Conservation (phyloP, 2,888 invertebrate genomes). For the Atethmia centrago region DNA sequence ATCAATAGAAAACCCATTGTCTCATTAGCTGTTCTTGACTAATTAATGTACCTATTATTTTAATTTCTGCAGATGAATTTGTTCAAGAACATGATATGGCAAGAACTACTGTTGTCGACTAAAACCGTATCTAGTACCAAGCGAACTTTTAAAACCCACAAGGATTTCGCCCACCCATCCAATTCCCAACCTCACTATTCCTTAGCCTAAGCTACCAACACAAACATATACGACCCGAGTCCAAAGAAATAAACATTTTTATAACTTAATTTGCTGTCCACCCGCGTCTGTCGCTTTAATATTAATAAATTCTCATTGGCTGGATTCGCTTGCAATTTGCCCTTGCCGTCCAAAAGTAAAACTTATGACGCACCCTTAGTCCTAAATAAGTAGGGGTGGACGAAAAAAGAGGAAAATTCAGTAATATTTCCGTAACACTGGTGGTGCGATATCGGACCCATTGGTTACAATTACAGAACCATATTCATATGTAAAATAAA, state of each 20-base stretch:
- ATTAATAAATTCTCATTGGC: slow-evolving; percentile 90
- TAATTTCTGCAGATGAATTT: not conserved
- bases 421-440: slow-evolving; percentile 58
- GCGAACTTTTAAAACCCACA: not conserved
- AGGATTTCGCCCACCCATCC: slow-evolving; percentile 26
- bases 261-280: slow-evolving; percentile 81
- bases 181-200: slow-evolving; percentile 13
- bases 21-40: no score
- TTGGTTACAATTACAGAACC: slow-evolving; percentile 21
- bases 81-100: not conserved
- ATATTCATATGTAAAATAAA: not conserved
- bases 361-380: slow-evolving; percentile 85
- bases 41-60: no score
- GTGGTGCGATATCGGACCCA: slow-evolving; percentile 32
- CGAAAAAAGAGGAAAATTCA: slow-evolving; percentile 60
- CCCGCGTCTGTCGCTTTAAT: slow-evolving; percentile 82
- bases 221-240: slow-evolving; percentile 40
- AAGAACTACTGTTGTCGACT: not conserved
- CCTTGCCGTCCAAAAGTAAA: slow-evolving; percentile 82
- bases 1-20: no score
- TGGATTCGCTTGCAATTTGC: slow-evolving; percentile 89
- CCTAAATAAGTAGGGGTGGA: slow-evolving; percentile 82
- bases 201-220: slow-evolving; percentile 15
- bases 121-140: not conserved
- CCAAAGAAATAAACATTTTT: slow-evolving; percentile 76